Conservation (phyloP, 2,888 invertebrate genomes). For the Drosophila quinaria region DNA sequence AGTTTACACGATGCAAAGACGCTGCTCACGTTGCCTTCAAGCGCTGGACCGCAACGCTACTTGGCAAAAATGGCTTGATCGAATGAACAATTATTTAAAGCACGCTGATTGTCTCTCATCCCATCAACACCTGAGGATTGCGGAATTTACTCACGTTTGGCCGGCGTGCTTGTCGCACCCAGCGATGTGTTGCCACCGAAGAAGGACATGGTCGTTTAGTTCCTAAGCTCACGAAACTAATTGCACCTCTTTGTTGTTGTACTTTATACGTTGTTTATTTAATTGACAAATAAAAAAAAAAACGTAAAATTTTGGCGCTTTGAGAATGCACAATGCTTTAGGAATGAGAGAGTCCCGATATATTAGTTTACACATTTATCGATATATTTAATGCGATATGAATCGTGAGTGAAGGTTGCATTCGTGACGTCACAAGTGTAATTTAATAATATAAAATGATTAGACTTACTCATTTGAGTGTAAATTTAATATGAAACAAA, state of each 20-base stretch:
- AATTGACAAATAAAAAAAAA: conserved; percentile 41
- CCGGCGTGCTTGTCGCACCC: conserved; percentile 86
- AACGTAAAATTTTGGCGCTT: conserved; percentile 63
- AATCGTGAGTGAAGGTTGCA: neutral
- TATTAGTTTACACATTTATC: neutral
- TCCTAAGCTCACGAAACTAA: conserved; percentile 7
- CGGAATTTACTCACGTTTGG: conserved; percentile 87
- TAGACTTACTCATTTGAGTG: neutral
- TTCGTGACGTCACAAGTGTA: conserved; percentile 1
- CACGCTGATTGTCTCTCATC: neutral
- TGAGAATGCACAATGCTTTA: conserved; percentile 25
- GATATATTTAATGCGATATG: conserved; percentile 12
- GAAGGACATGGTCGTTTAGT: conserved; percentile 81
- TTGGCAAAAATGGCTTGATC: conserved; percentile 68
- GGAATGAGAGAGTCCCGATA: conserved; percentile 37
- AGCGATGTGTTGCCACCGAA: conserved; percentile 85
- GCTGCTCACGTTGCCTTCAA: conserved; percentile 50
- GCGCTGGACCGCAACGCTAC: conserved; percentile 48
- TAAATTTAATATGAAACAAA: neutral
- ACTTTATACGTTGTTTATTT: conserved; percentile 1
- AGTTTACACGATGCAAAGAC: conserved; percentile 62
- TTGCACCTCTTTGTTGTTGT: conserved; percentile 2
- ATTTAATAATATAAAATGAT: neutral
- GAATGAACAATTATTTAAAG: neutral
- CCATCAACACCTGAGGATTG: conserved; percentile 28